Base-by-base conservation (phyloP, 2,888 invertebrate species). In the Drosophila pseudotalamancana region DNA sequence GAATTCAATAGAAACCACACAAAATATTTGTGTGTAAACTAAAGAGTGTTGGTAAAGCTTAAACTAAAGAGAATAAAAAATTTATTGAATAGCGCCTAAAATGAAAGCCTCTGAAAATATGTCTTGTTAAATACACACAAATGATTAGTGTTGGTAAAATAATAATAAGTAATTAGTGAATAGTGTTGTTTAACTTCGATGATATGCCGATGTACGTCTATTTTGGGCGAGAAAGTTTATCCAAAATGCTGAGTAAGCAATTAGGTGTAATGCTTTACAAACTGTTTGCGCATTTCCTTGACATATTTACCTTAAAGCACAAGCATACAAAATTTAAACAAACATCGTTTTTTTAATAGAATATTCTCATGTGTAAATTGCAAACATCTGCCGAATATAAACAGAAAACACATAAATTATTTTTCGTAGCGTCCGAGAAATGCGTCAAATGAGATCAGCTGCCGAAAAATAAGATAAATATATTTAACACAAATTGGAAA, bases 361-460 rank as follows among this genome's bases (percentile, higher is more conserved):
- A 42, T 55, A 46, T 50, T 32, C 25, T 39, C 4, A 9, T 46
- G 35, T 43, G 40, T 50, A 51, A 74, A 78, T 55, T 67, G 75
- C 62, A 75, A 84, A 86, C 87, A 81, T 86, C 77, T 81, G 81
- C 50, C 37, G 43, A 59, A 69, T 54, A 71, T 80, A 86, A 77
- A 74, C 77, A 74, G 14, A 61, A 43, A 67, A 42, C 9, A 32
- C 45, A 59, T 79, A 54, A 63, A 65, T 67, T 60, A 65, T 67
- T 21, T 64, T 53, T 53, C 11, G 31, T 21, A 34, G 34, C 43
- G 27, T 23, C 11, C 31, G 39, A 39, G 46, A 53, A 60, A 65
- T 60, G 43, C 66, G 61, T 69, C 66, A 73, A 81, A 76, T 81
- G 79, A 83, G 85, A 85, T 85, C 87, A 87, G 64, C 71, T 27